Conservation (phyloP, 2,888 invertebrate genomes). For the Aplocera efformata region DNA sequence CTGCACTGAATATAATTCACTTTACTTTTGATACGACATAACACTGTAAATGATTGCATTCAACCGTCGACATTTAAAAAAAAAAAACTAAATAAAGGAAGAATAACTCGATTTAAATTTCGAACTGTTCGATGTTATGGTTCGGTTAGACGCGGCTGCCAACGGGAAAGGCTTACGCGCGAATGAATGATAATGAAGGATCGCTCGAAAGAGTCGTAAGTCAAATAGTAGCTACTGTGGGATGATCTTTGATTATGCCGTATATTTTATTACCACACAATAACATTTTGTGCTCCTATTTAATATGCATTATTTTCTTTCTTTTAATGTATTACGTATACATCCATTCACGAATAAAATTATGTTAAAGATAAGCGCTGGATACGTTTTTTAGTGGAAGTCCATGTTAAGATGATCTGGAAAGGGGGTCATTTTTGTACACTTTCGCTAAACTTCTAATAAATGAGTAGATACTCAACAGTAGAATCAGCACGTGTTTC, state of each 20-base stretch:
- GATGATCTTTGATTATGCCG: conserved; percentile 21
- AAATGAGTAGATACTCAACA: too few species aligned
- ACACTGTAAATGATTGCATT: too few species aligned
- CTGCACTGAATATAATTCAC: conserved; percentile 22
- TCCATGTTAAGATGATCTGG: too few species aligned
- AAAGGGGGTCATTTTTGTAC: too few species aligned
- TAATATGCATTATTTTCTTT: too few species aligned
- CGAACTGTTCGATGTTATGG: conserved; percentile 40
- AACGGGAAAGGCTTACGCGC: conserved; percentile 58
- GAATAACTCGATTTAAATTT: conserved; percentile 39
- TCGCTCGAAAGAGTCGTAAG: conserved; percentile 3
- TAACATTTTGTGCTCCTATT: neutral
- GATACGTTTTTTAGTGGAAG: too few species aligned
- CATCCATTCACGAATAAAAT: too few species aligned
- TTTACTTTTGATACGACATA: neutral
- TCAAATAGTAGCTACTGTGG: conserved; percentile 17
- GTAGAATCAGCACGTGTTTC: too few species aligned
- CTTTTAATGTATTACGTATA: too few species aligned
- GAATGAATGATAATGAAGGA: conserved; percentile 65
- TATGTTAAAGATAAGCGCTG: too few species aligned
- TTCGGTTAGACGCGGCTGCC: conserved; percentile 52
- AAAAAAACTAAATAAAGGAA: neutral
- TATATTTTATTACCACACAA: conserved; percentile 6
- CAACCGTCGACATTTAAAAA: conserved; percentile 1
- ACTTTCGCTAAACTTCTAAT: too few species aligned